These are phyloP conservation scores for Sparus aurata DNA, from an alignment of 2,797 vertebrate genomes.

Conservation along the genomic window DNA sequence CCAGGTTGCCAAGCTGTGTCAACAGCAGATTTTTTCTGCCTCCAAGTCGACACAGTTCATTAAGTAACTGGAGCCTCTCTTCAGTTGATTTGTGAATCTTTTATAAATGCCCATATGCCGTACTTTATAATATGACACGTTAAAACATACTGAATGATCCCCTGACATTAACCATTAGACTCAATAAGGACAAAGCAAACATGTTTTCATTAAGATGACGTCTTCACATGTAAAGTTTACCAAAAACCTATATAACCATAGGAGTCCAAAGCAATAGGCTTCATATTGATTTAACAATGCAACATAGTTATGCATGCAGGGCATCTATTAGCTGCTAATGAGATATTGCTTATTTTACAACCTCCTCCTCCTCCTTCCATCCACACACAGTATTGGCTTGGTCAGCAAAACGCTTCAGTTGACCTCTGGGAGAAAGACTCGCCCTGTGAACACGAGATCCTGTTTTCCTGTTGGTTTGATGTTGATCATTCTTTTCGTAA, in stretches of 20 bases:
- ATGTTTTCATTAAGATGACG: not conserved
- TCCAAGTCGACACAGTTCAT: conserved; percentile 38
- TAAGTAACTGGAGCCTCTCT: conserved; percentile 11
- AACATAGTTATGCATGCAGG: conserved; percentile 23
- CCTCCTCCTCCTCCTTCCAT: conserved; percentile 29
- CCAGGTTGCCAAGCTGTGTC: conserved; percentile 50
- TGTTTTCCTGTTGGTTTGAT: conserved; percentile 13
- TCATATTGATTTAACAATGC: conserved; percentile 23
- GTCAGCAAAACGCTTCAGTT: conserved; percentile 52
- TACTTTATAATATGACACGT: not conserved
- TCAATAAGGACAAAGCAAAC: conserved; percentile 11
- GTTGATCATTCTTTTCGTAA: conserved; percentile 22
- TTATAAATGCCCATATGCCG: not conserved
- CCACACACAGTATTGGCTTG: not conserved
- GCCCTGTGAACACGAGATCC: conserved; percentile 25
- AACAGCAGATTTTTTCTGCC: conserved; percentile 52
- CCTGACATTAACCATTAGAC: conserved; percentile 4
- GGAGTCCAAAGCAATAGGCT: not conserved
- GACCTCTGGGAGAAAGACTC: conserved; percentile 56
- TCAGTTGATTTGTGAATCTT: not conserved
- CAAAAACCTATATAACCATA: not conserved
- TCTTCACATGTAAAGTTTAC: conserved; percentile 13
- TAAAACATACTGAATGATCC: too few species aligned
- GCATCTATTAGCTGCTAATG: conserved; percentile 34
- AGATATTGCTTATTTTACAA: conserved; percentile 48